Evolutionary conservation across 2,797 vertebrate genomes (phyloP), one percentile per base, ranked within the genome.

Genomic region (Chaetodon trifasciatus): DNA sequence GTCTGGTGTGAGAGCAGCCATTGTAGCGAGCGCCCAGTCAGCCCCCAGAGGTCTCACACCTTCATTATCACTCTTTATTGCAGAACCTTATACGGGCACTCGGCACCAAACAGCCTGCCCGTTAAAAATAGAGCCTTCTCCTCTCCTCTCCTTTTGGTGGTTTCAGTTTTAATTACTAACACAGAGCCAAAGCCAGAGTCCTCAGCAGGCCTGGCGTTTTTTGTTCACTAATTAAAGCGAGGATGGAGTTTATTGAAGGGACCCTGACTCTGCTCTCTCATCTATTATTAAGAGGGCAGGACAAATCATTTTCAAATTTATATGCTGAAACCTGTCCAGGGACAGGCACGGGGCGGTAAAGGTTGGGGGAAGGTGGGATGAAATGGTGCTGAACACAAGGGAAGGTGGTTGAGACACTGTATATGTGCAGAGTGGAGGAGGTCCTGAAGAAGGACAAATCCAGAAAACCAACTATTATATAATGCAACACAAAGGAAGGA

Each of bases 11-110:
- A 96, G 96, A 96, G 96, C 96, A 96, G 95, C 96, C 96, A 96
- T 96, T 93, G 94, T 96, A 96, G 96, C 96, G 95, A 96, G 96
- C 96, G 95, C 96, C 95, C 96, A 96, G 95, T 96, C 95, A 93
- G 95, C 96, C 96, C 94, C 93, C 88, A 92, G 96, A 97, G 96
- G 96, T 96, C 96, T 98, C 96, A 96, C 97, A 97, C 97, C 97
- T 97, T 98, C 97, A 97, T 98, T 98, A 98, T 97, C 96, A 96
- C 97, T 97, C 96, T 97, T 97, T 98, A 98, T 97, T 97, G 96
- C 96, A 95, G 94, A 96, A 96, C 96, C 96, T 96, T 96, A 96
- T 95, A 92, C 93, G 94, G 96, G 96, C 96, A 96, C 96, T 96
- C 93, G 74, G 96, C 96, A 97, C 95, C 94, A 92, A 97, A 96